These are phyloP conservation scores for Caenorhabditis sp. DNA, from an alignment of 2,888 invertebrate species.

Conservation along the genomic window DNA sequence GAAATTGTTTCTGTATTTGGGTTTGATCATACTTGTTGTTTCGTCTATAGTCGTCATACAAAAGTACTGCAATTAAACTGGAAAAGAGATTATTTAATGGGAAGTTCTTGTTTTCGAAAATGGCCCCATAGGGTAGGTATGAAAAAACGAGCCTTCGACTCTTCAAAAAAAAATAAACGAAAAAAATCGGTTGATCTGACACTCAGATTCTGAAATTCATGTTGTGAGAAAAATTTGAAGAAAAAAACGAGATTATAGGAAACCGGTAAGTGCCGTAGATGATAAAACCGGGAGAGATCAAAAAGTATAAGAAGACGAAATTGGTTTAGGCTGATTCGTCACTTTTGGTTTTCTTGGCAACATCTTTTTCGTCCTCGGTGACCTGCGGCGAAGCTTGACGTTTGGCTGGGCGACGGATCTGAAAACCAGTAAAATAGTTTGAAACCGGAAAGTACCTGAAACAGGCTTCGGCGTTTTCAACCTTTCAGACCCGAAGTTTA, in stretches of 20 bases:
- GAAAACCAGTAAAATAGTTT: background rate
- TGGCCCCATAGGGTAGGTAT: too few species aligned
- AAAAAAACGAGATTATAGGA: background rate
- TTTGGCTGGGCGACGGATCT: conserved; percentile 43
- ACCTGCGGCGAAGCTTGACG: conserved; percentile 28
- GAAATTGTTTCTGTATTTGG: background rate
- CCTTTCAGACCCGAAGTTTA: too few species aligned
- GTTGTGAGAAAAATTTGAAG: background rate
- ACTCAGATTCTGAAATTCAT: too few species aligned
- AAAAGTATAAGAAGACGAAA: too few species aligned
- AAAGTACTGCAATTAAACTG: background rate
- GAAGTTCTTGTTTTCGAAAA: too few species aligned
- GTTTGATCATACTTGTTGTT: background rate
- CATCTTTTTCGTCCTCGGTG: conserved; percentile 8
- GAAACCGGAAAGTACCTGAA: too few species aligned
- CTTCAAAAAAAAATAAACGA: too few species aligned
- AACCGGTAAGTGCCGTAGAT: background rate
- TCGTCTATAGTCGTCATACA: background rate
- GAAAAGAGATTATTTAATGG: too few species aligned
- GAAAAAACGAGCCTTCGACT: too few species aligned
- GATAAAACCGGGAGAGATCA: background rate
- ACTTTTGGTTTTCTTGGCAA: conserved; percentile 21
- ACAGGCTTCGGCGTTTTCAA: too few species aligned
- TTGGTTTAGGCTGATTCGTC: conserved; percentile 7
- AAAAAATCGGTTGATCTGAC: too few species aligned